Evolutionary conservation across 1,140 invertebrate genomes (phyloP).

Genomic region (Trichonephila clavipes): DNA sequence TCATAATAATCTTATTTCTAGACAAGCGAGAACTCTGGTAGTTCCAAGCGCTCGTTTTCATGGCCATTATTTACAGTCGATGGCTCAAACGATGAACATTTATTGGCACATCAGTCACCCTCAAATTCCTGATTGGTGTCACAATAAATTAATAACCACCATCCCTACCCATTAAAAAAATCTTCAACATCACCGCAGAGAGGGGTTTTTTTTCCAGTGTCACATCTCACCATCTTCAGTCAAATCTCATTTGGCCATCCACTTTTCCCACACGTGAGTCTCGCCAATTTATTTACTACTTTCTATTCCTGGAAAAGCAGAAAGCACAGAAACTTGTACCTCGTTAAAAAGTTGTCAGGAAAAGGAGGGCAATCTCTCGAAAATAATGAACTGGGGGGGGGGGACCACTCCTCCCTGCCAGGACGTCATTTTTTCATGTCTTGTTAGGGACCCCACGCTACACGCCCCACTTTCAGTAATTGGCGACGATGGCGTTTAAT

Average conservation of each 20-base stretch:
- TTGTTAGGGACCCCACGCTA: not conserved
- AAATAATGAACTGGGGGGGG: not conserved
- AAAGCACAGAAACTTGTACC: not conserved
- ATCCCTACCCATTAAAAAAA: not conserved
- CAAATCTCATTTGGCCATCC: no score
- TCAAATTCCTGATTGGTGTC: not conserved
- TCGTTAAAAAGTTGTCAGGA: constrained; percentile 40
- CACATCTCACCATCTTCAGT: not conserved
- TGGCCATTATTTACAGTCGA: not conserved
- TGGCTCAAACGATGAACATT: not conserved
- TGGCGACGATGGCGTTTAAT: constrained; percentile 52
- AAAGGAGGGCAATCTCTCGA: not conserved
- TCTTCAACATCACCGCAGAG: not conserved
- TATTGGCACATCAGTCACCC: constrained; percentile 10
- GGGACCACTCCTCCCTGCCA: not conserved
- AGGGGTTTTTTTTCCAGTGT: not conserved
- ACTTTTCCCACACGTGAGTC: no score
- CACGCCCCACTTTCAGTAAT: constrained; percentile 48
- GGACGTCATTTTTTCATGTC: not conserved
- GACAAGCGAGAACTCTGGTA: not conserved
- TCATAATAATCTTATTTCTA: no score
- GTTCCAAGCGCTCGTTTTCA: not conserved
- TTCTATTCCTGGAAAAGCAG: not conserved
- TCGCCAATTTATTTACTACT: not conserved
- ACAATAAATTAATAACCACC: constrained; percentile 24